A percentile compares a stretch with the other conserved stretches of the same genome.
phyloP scores from a whole-genome alignment of 2,113 vertebrate species.

The Sapajus apella region DNA sequence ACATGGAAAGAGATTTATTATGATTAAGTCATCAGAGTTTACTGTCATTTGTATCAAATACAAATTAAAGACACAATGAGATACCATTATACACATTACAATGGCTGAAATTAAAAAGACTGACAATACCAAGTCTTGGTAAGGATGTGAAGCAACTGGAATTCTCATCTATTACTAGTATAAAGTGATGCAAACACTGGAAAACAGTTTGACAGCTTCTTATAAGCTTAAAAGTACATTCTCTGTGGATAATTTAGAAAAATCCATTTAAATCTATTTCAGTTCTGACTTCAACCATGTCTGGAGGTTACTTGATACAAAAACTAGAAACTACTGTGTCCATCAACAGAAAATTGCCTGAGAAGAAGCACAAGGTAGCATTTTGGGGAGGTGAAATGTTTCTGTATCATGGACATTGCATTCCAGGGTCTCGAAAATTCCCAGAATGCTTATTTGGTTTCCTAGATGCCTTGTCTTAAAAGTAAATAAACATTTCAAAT shows the following conservation, averaged over 20 bases:
- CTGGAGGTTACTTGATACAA: not conserved
- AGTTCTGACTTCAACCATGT: not conserved
- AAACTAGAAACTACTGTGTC: not conserved
- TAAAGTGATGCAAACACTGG: not conserved
- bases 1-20: not conserved
- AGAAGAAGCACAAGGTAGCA: not conserved
- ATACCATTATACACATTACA: not conserved
- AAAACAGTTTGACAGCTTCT: not conserved
- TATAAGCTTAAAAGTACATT: not conserved
- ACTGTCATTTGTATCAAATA: not conserved
- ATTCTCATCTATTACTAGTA: not conserved
- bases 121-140: not conserved
- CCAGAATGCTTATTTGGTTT: not conserved
- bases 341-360: not conserved
- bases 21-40: not conserved
- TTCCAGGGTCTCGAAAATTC: not conserved
- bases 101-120: not conserved
- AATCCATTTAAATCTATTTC: not conserved
- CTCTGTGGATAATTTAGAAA: not conserved
- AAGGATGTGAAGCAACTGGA: not conserved
- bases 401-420: not conserved
- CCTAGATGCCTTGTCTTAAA: not conserved
- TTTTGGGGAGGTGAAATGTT: not conserved
- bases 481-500: conserved; percentile 24
- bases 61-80: not conserved